Percentiles rank a stretch among this genome's conserved stretches.
Conservation (phyloP, 2,113 vertebrate genomes). For the Rhinolophus sinicus region DNA sequence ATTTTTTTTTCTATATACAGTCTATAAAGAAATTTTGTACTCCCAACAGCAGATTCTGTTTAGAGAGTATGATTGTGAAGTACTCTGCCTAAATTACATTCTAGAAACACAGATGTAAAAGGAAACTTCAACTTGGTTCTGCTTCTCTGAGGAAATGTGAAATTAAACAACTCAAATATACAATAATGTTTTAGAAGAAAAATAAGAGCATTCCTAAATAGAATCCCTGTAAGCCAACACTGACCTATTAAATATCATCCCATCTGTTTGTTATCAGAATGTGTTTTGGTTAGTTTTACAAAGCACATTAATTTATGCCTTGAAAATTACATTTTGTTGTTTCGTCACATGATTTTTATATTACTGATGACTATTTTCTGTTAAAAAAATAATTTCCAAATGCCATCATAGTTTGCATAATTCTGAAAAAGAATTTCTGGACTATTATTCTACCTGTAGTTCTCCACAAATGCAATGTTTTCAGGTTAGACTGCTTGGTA, state of each 20-base stretch:
- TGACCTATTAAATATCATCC: not conserved
- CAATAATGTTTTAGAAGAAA: not conserved
- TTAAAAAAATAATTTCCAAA: constrained; percentile 2
- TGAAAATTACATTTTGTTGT: not conserved
- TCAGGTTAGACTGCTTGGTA: not conserved
- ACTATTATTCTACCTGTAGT: rapidly evolving
- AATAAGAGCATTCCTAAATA: not conserved
- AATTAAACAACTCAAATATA: not conserved
- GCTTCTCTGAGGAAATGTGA: not conserved
- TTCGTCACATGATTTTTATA: not conserved
- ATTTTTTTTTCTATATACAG: not conserved
- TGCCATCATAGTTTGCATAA: not conserved
- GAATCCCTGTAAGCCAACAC: not conserved
- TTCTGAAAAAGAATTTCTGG: not conserved
- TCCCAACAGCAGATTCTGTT: not conserved
- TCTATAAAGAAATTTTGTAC: not conserved
- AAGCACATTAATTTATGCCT: not conserved
- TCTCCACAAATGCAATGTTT: not conserved
- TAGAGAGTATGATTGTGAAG: not conserved
- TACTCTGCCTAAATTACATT: not conserved
- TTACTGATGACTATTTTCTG: not conserved
- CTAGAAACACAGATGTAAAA: not conserved
- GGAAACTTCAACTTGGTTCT: not conserved
- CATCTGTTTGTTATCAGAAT: constrained; percentile 57
- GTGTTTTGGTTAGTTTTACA: not conserved